These are phyloP conservation scores for Noctua comes DNA, from an alignment of 2,888 invertebrate species.

Conservation along the genomic window DNA sequence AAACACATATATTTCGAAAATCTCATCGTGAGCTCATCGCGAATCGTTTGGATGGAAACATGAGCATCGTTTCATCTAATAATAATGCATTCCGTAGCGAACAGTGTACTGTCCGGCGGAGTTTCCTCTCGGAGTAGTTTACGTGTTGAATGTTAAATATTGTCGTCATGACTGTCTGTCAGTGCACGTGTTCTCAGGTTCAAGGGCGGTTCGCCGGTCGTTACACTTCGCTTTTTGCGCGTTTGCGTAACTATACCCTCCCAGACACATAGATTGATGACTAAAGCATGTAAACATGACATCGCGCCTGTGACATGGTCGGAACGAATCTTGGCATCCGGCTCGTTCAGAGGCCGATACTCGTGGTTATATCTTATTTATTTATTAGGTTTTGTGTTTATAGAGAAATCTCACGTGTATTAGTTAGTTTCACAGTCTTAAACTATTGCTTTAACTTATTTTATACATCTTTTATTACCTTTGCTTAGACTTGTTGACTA, in stretches of 20 bases:
- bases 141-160: slow-evolving; percentile 73
- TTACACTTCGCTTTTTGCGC: slow-evolving; percentile 81
- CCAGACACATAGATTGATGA: slow-evolving; percentile 76
- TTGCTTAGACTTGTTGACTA: background rate
- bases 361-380: slow-evolving; percentile 41
- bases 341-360: slow-evolving; percentile 24
- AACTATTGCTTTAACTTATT: background rate
- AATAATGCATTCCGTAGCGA: slow-evolving; percentile 71
- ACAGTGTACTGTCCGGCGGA: slow-evolving; percentile 63
- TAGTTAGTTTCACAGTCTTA: background rate
- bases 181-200: slow-evolving; percentile 77
- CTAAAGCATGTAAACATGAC: slow-evolving; percentile 67
- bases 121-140: slow-evolving; percentile 73
- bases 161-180: slow-evolving; percentile 68
- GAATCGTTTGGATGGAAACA: slow-evolving; percentile 48
- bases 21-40: slow-evolving; percentile 40
- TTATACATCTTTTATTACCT: background rate
- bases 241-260: slow-evolving; percentile 71
- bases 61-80: slow-evolving; percentile 61
- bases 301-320: slow-evolving; percentile 53
- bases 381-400: slow-evolving; percentile 34
- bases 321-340: slow-evolving; percentile 57
- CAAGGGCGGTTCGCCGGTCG: slow-evolving; percentile 81
- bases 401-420: slow-evolving; percentile 5
- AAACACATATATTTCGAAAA: slow-evolving; percentile 35